These are phyloP conservation scores for Ptyas mucosa DNA, from an alignment of 2,113 vertebrate species.

Conservation along the genomic window DNA sequence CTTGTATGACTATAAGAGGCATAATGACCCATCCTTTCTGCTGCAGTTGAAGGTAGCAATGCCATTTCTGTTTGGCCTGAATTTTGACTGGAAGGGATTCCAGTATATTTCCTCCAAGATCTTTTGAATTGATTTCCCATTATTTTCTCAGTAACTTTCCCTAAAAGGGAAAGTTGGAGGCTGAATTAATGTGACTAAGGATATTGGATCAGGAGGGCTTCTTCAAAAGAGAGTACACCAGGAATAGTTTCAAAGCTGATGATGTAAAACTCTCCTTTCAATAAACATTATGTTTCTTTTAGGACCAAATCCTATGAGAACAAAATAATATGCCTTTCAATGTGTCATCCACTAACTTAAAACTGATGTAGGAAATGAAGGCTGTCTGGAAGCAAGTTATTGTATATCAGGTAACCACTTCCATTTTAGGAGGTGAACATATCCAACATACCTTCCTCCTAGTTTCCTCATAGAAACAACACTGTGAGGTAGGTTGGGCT, in stretches of 20 bases:
- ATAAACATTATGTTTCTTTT: background rate
- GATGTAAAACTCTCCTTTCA: background rate
- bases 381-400: background rate
- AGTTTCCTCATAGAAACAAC: background rate
- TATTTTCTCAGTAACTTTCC: background rate
- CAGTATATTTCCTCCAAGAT: background rate
- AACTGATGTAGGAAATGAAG: background rate
- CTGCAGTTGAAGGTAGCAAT: background rate
- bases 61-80: background rate
- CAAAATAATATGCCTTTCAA: background rate
- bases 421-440: background rate
- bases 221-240: background rate
- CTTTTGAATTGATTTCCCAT: background rate
- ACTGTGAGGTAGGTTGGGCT: background rate
- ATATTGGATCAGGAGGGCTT: background rate
- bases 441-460: background rate
- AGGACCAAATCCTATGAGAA: background rate
- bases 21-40: background rate
- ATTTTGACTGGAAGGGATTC: background rate
- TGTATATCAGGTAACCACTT: background rate
- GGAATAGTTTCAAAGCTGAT: background rate
- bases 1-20: background rate
- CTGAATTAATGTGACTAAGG: background rate
- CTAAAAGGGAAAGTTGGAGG: background rate
- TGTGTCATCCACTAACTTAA: background rate